Base-by-base conservation (phyloP, 2,797 vertebrate genomes). In the Spondyliosoma cantharus region DNA sequence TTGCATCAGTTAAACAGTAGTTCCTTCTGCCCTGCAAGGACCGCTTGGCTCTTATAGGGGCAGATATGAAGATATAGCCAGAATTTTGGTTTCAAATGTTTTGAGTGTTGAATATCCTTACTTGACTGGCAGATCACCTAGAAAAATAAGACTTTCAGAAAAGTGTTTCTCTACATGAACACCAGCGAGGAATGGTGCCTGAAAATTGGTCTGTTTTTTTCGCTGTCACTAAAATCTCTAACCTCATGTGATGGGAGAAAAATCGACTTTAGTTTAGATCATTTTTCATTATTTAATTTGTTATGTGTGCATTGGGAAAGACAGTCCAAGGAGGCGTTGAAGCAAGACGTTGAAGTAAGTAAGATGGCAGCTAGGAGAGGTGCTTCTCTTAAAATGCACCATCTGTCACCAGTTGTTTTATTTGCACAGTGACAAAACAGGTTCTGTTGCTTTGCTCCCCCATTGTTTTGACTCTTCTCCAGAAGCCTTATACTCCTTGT, bases 351-450 rank as follows among this genome's bases (percentile, higher is more conserved):
- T 53, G 25, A 17, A 29, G 53, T 24, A 42, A 37, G 15, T 50
- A 45, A 56, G 15, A 59, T 74, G 58, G 71, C 48, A 57, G 53
- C 56, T 14, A 24, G 45, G 24, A 48, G 50, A 62, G 46, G 25
- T 3, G 12, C 25, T 52, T 65, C 25, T 67, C n/a, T 65, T 63
- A 5, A 64, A 56, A 59, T 60, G 29, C 46, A 42, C 24, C 68
- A 25, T 74, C 19, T 75, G 24, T 48, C 72, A 57, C 42, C 16
- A 16, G 59, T 64, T 46, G 42, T 71, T 61, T 61, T 63, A 67
- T 81, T 79, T 54, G 42, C 20, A 64, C 45, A 77, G 15, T 32
- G 58, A 64, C 32, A 56, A 56, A 84, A 67, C n/a, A 16, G 53
- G 2, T 58, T 76, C 42, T 19, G 58, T 29, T 65, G 32, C 32